These are phyloP conservation scores for Physella acuta DNA, from an alignment of 1,140 invertebrate genomes.

Conservation along the genomic window DNA sequence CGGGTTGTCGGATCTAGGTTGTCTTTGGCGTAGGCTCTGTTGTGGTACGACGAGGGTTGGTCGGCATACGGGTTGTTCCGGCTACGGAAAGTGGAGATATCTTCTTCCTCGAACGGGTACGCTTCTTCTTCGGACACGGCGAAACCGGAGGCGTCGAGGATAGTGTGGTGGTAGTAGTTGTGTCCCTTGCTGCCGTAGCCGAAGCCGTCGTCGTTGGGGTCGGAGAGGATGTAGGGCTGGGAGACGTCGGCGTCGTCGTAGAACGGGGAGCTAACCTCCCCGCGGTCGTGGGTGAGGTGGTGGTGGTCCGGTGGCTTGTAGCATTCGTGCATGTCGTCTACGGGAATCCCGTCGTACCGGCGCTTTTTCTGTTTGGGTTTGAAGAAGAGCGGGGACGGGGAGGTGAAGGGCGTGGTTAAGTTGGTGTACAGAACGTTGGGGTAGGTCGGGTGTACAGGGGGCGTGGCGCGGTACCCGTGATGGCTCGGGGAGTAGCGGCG, in stretches of 20 bases:
- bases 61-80: no score
- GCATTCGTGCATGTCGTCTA: background rate
- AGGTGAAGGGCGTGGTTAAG: background rate
- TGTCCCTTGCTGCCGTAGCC: background rate
- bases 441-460: no score
- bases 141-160: background rate
- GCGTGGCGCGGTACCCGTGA: no score
- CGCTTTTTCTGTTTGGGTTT: constrained; percentile 4
- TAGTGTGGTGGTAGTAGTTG: background rate
- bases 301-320: background rate
- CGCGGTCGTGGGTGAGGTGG: background rate
- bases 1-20: no score
- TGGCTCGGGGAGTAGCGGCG: no score
- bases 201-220: background rate
- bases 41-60: no score
- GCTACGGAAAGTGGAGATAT: no score
- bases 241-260: background rate
- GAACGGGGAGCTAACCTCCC: background rate
- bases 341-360: background rate
- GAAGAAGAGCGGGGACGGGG: background rate
- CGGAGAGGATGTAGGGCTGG: background rate
- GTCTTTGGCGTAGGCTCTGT: no score
- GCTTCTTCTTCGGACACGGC: background rate
- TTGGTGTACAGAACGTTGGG: constrained; percentile 4
- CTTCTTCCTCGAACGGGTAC: constrained; percentile 1